A percentile compares a stretch with the other conserved stretches of the same genome.
phyloP scores from a whole-genome alignment of 2,888 invertebrate species.

The Sicus ferrugineus region DNA sequence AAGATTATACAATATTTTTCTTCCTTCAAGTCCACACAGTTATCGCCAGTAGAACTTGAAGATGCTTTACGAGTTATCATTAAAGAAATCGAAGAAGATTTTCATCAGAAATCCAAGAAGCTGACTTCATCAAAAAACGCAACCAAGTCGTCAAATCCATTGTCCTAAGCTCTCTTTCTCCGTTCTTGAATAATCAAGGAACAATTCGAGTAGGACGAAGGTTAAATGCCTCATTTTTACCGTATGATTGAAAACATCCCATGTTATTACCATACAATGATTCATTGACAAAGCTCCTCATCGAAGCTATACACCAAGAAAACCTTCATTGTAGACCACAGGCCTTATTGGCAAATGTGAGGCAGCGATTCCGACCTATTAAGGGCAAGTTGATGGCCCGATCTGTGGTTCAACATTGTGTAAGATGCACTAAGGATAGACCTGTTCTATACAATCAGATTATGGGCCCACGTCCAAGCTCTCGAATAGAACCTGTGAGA shows the following conservation, averaged over 20 bases:
- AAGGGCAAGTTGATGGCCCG: conserved; percentile 37
- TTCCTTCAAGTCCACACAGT: no score
- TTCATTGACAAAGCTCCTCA: conserved; percentile 28
- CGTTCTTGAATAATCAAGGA: neutral
- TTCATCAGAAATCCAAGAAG: no score
- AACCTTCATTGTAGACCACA: conserved; percentile 33
- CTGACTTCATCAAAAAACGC: no score
- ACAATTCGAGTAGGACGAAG: neutral
- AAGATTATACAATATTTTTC: no score
- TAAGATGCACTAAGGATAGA: conserved; percentile 36
- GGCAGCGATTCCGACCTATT: conserved; percentile 45
- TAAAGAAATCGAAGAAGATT: no score
- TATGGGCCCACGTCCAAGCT: conserved; percentile 40
- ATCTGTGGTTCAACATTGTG: conserved; percentile 38
- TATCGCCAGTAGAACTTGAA: no score
- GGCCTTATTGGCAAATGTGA: conserved; percentile 27
- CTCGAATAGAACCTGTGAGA: conserved; percentile 28
- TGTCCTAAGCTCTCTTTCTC: neutral
- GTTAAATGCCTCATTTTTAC: neutral
- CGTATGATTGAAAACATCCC: neutral
- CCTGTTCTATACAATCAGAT: conserved; percentile 37
- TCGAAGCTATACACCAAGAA: neutral
- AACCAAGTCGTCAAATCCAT: no score
- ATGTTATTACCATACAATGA: conserved; percentile 42
- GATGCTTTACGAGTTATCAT: no score